Base-by-base conservation (phyloP, 2,113 vertebrate genomes). In the Misgurnus mizolepis region DNA sequence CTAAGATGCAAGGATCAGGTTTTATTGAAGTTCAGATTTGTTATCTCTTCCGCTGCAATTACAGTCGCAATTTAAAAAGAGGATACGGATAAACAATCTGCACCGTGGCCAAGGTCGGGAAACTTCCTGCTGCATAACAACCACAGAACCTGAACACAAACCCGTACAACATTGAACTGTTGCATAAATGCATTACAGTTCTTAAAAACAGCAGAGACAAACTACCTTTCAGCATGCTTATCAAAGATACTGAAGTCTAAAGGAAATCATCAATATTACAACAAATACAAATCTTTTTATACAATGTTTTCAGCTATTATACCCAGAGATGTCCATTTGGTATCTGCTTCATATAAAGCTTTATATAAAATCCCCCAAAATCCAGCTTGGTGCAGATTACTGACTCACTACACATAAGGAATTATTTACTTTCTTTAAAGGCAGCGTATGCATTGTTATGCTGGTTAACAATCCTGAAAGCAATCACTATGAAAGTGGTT, bases 31-130 rank as follows among this genome's bases (percentile, higher is more conserved):
- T 9, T 58, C 14, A 68, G 58, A 60, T 40, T 71, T 79, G 68
- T 80, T 84, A 80, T 82, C 68, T 68, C 65, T 82, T 81, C 62
- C 70, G 45, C 55, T 60, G 49, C 58, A 71, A 76, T 74, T 70
- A 79, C 49, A 62, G 53, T 68, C 61, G 55, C 68, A 64, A 60
- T 74, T 68, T 76, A n/a, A 18, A 49, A 43, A 76, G 7, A 73
- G 61, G 55, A 75, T 66, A 41, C 22, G 69, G 70, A 56, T 69
- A 75, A 65, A 64, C 22, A 49, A 62, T 61, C 49, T 47, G 39
- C 18, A 61, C 71, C 39, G 43, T 49, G 18, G 53, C 40, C 10
- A 7, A 34, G 62, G 69, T 27, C 82, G 76, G 65, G 58, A 79
- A 67, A 60, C 60, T 34, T 74, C 15, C 68, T n/a, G 49, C n/a